These are phyloP conservation scores for Sylvia atricapilla DNA, from an alignment of 2,113 vertebrate genomes.

Conservation along the genomic window DNA sequence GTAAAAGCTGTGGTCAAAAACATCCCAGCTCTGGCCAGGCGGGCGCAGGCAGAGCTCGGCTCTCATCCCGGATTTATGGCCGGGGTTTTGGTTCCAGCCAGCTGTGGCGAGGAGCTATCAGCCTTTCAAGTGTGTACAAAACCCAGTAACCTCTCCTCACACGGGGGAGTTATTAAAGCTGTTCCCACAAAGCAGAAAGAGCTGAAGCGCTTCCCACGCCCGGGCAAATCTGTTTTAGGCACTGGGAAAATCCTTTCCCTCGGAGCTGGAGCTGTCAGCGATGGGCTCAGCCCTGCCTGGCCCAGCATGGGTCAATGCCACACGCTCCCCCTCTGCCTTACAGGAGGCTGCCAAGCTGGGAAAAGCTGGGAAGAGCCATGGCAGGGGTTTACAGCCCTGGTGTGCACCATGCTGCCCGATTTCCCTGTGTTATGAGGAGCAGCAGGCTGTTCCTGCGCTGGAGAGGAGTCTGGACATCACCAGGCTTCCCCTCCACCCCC, in stretches of 20 bases:
- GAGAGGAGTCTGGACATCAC: not conserved
- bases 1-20: not conserved
- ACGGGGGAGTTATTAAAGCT: conserved; percentile 58
- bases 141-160: conserved; percentile 52
- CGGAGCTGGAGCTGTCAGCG: not conserved
- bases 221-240: conserved; percentile 13
- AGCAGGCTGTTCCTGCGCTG: accelerated
- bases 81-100: conserved; percentile 49
- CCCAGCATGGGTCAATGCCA: conserved; percentile 4
- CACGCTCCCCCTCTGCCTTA: not conserved
- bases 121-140: conserved; percentile 52
- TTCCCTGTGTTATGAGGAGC: not conserved
- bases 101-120: conserved; percentile 30
- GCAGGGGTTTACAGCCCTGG: not conserved
- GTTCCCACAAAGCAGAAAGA: conserved; percentile 55
- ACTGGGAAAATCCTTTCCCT: conserved; percentile 31
- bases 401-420: accelerated
- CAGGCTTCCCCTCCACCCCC: not conserved
- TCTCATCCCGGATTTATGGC: conserved; percentile 40
- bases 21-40: not conserved
- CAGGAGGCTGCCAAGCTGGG: not conserved
- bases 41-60: not conserved
- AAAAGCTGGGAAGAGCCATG: accelerated
- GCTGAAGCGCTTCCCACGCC: conserved; percentile 48
- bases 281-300: not conserved